Percentiles rank a stretch among this genome's conserved stretches.
phyloP scores from a whole-genome alignment of 2,113 vertebrate genomes.

The Syngnathoides biaculeatus region DNA sequence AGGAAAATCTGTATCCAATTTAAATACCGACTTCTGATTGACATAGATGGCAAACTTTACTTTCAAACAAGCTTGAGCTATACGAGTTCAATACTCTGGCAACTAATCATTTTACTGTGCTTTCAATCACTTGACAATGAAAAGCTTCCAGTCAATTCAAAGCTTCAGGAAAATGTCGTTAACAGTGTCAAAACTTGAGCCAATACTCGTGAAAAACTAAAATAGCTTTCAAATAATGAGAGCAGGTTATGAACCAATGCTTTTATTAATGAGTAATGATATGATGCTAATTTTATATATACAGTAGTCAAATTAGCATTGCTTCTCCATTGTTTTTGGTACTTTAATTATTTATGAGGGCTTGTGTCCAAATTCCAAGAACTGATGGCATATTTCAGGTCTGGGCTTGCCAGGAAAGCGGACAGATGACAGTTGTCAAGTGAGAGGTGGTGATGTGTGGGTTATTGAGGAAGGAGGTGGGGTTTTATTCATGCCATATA shows the following conservation, averaged over 20 bases:
- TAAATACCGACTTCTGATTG: background rate
- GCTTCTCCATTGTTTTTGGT: constrained; percentile 45
- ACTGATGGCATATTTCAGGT: constrained; percentile 36
- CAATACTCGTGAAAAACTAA: constrained; percentile 37
- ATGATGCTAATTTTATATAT: constrained; percentile 31
- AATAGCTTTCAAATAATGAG: constrained; percentile 40
- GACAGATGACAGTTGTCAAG: constrained; percentile 45
- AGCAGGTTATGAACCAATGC: constrained; percentile 33
- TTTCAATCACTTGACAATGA: constrained; percentile 17
- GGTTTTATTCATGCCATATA: background rate
- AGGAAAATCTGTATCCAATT: background rate
- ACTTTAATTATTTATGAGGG: constrained; percentile 57
- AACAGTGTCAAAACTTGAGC: constrained; percentile 16
- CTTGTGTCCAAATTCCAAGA: constrained; percentile 35
- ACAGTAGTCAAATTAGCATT: constrained; percentile 28
- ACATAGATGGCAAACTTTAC: constrained; percentile 1
- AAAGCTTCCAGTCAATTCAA: constrained; percentile 26
- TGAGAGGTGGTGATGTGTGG: background rate
- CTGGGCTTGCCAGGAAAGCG: constrained; percentile 46
- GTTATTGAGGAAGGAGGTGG: background rate
- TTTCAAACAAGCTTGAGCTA: constrained; percentile 7
- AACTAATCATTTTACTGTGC: constrained; percentile 25
- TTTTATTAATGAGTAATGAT: constrained; percentile 51
- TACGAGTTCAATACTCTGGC: constrained; percentile 27
- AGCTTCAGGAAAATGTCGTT: constrained; percentile 21